phyloP scores from a whole-genome alignment of 37 sponge, comb jelly and placozoan genomes.

The Amphimedon queenslandica region DNA sequence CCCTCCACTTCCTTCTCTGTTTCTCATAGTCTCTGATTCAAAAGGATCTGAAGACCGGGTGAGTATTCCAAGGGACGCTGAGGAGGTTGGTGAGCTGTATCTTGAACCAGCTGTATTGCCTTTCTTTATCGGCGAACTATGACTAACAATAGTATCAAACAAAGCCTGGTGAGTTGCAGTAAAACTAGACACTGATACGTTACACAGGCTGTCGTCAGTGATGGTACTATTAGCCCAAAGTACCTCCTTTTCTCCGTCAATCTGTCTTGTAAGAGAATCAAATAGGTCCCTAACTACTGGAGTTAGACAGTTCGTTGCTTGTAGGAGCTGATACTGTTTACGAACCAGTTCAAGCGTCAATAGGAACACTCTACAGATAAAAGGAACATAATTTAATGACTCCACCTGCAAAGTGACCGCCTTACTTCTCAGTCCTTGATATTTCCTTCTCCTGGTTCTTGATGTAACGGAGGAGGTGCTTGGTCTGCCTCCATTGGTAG shows the following conservation, averaged over 20 bases:
- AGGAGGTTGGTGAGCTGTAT: slow-evolving; percentile 8
- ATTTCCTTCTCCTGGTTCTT: slow-evolving; percentile 61
- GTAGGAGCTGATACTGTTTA: slow-evolving; percentile 42
- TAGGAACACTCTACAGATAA: slow-evolving; percentile 32
- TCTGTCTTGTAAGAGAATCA: slow-evolving; percentile 22
- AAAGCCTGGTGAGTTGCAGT: slow-evolving; percentile 30
- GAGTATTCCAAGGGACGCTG: slow-evolving; percentile 19
- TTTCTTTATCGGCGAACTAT: slow-evolving; percentile 12
- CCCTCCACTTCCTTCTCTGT: too few species aligned
- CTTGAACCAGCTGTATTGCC: neutral
- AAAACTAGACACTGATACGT: slow-evolving; percentile 18
- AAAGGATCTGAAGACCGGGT: too few species aligned
- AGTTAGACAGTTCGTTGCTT: slow-evolving; percentile 3
- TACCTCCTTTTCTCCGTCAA: slow-evolving; percentile 71
- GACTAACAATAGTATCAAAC: slow-evolving; percentile 28
- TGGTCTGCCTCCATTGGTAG: slow-evolving; percentile 63
- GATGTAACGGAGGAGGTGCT: slow-evolving; percentile 61
- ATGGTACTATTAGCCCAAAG: slow-evolving; percentile 70
- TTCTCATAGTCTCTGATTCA: too few species aligned
- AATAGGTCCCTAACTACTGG: slow-evolving; percentile 24
- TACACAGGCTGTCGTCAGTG: slow-evolving; percentile 2
- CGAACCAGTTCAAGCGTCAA: slow-evolving; percentile 34
- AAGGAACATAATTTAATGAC: too few species aligned
- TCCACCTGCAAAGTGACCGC: too few species aligned
- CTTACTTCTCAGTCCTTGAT: slow-evolving; percentile 51